Conservation (phyloP, 2,797 vertebrate species). For the Sciaenops ocellatus region DNA sequence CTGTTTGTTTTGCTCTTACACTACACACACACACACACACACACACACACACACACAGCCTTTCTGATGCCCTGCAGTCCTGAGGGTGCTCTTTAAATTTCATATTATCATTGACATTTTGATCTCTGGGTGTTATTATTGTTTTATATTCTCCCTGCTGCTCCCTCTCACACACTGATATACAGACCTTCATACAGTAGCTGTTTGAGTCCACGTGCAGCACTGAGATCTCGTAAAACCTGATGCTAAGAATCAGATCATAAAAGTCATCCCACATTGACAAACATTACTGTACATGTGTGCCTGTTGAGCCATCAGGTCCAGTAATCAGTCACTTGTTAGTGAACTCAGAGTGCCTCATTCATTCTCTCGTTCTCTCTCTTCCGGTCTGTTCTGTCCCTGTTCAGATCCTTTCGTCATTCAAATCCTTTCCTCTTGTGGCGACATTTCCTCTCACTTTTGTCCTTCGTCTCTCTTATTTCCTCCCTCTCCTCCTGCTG, state of each 20-base stretch:
- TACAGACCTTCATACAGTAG: not conserved
- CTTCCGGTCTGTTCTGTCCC: not conserved
- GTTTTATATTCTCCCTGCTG: not conserved
- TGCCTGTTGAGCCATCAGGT: not conserved
- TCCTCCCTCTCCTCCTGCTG: constrained; percentile 39
- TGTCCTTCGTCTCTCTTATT: constrained; percentile 45
- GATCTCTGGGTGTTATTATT: too few species aligned
- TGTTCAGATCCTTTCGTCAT: not conserved
- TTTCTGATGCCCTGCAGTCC: not conserved
- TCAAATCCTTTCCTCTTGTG: not conserved
- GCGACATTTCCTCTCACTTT: constrained; percentile 15
- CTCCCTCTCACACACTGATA: not conserved
- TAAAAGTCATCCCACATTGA: not conserved
- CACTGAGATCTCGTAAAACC: not conserved
- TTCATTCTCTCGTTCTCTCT: not conserved
- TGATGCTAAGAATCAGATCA: not conserved
- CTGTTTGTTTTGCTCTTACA: too few species aligned
- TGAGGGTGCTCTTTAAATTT: too few species aligned
- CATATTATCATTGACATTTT: too few species aligned
- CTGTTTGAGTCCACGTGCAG: not conserved
- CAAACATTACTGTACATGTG: not conserved
- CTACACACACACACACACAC: too few species aligned
- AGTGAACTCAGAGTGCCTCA: not conserved
- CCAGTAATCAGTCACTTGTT: not conserved
- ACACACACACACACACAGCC: not conserved